A percentile compares a stretch with the other conserved stretches of the same genome.
Conservation (phyloP, 2,797 vertebrate species). For the Gymnothorax javanicus region DNA sequence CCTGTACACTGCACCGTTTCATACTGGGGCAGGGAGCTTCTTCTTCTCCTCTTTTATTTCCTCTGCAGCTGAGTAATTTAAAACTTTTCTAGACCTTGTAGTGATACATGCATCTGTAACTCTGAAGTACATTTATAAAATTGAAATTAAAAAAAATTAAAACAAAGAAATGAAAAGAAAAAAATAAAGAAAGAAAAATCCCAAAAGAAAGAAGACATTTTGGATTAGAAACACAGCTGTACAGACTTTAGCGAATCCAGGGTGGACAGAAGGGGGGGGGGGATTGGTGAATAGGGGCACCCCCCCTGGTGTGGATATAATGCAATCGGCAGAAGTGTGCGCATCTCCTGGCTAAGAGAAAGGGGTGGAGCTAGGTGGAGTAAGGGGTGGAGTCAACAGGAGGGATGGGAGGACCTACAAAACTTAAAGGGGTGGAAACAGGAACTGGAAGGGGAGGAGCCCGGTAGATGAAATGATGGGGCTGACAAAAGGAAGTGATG, state of each 20-base stretch:
- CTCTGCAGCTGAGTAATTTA: slow-evolving; percentile 50
- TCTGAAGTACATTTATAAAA: slow-evolving; percentile 59
- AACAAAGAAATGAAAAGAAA: slow-evolving; percentile 70
- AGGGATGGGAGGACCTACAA: slow-evolving; percentile 64
- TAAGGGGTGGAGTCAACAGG: slow-evolving; percentile 17
- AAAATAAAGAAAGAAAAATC: slow-evolving; percentile 48
- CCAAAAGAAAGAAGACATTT: slow-evolving; percentile 66
- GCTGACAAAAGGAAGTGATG: slow-evolving; percentile 53
- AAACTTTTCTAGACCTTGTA: slow-evolving; percentile 63
- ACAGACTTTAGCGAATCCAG: slow-evolving; percentile 77
- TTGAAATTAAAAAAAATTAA: slow-evolving; percentile 73
- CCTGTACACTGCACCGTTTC: slow-evolving; percentile 4
- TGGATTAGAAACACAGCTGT: slow-evolving; percentile 80
- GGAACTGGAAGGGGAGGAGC: slow-evolving; percentile 57
- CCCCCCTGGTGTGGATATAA: slow-evolving; percentile 67
- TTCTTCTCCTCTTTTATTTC: background rate
- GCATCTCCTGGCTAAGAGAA: no score
- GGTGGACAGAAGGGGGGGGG: slow-evolving; percentile 61
- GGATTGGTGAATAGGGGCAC: slow-evolving; percentile 70
- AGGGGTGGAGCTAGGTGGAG: slow-evolving; percentile 50
- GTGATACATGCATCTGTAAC: slow-evolving; percentile 79
- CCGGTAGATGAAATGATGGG: background rate
- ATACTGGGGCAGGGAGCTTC: background rate
- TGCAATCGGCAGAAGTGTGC: slow-evolving; percentile 71
- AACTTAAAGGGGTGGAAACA: slow-evolving; percentile 58